Evolutionary conservation across 1,140 invertebrate species (phyloP), one percentile per base, ranked within the genome.

Genomic region (Drosophila carrolli): DNA sequence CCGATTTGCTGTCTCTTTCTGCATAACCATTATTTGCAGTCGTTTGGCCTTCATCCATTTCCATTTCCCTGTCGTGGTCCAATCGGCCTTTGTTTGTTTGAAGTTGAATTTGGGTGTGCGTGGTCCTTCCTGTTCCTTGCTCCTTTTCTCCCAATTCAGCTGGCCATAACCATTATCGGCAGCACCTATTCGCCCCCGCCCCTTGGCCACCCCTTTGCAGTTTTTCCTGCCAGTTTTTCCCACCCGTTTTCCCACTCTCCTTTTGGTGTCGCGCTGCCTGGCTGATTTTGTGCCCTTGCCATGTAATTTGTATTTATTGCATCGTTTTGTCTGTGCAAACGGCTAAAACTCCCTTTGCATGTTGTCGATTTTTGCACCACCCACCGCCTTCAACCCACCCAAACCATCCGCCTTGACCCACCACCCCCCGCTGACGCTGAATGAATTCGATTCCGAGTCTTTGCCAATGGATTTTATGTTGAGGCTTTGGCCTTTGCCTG

Each of bases 251-350:
- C 44, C 35, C 37, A 10, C 23, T 37, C 53, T 51, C 6, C 43
- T 40, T 32, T 65, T 72, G 63, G 50, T 78, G 54, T 77, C 53
- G 58, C 58, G 43, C 68, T 74, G 70, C 57, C 48, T 53, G 68
- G 58, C 68, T 80, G 71, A 77, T 84, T 83, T 62, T 88, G 66
- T 73, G 79, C 83, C 78, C 63, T 79, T 51, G 78, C 83, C 76
- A 83, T 88, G 84, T 89, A 89, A 89, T 89, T 89, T 89, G 84
- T 89, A 89, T 89, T 89, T 89, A 89, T 89, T 89, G 84, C 84
- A 89, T 89, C 84, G 84, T 89, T 89, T 89, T 89, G 84, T 89
- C 84, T 89, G 84, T 84, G 81, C 84, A 84, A 89, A 88, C 76
- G 83, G 75, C 72, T 58, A 82, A 79, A 80, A 78, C 85, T 89